phyloP scores from a whole-genome alignment of 1,140 invertebrate species.

The Neodiprion virginianus region DNA sequence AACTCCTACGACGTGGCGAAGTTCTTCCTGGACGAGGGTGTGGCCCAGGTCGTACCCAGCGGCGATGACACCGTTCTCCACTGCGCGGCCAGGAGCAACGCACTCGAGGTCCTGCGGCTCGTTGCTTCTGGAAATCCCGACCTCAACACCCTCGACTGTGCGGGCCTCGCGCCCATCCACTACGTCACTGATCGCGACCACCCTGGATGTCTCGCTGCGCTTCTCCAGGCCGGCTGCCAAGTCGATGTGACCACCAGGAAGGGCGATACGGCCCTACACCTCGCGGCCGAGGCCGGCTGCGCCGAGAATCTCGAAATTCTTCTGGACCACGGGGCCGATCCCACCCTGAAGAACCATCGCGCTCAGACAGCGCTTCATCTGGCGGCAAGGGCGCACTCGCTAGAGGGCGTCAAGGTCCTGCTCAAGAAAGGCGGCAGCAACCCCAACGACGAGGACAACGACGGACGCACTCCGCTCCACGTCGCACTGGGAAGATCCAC shows the following conservation, averaged over 20 bases:
- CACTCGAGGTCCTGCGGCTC: conserved; percentile 74
- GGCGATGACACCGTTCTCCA: conserved; percentile 80
- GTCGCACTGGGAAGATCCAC: conserved; percentile 79
- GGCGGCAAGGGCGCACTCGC: conserved; percentile 75
- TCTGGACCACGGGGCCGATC: conserved; percentile 75
- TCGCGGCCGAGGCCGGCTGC: conserved; percentile 81
- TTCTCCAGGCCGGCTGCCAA: conserved; percentile 70
- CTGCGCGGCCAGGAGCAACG: conserved; percentile 77
- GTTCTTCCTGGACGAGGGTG: conserved; percentile 72
- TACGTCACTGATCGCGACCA: conserved; percentile 78
- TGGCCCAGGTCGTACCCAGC: conserved; percentile 63
- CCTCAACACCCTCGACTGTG: conserved; percentile 72
- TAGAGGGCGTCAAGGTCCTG: conserved; percentile 79
- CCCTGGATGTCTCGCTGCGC: conserved; percentile 70
- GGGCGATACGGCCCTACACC: conserved; percentile 76
- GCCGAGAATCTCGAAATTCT: conserved; percentile 75
- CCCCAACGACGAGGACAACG: conserved; percentile 77
- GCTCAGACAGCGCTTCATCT: conserved; percentile 81
- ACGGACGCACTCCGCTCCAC: conserved; percentile 78
- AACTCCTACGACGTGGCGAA: conserved; percentile 76
- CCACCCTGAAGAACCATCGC: conserved; percentile 73
- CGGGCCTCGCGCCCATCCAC: conserved; percentile 79
- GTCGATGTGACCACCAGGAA: conserved; percentile 68
- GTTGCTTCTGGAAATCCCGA: conserved; percentile 74
- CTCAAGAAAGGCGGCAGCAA: conserved; percentile 75